Evolutionary conservation across 1,140 invertebrate species (phyloP), one percentile per base, ranked within the genome.

Genomic region (Colletes latitarsis): DNA sequence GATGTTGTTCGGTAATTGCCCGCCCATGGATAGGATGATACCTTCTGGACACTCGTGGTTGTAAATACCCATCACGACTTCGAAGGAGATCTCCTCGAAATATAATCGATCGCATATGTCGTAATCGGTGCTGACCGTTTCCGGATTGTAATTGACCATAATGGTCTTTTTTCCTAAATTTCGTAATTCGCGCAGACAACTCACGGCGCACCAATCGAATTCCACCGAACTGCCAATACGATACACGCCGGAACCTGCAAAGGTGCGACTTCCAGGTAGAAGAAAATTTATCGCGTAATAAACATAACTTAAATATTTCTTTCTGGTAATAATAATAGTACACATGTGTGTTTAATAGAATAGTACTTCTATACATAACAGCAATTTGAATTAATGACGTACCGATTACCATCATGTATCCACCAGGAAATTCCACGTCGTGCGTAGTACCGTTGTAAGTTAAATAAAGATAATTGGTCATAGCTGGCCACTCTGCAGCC

Each of bases 101-200:
- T 99, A 99, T 17, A 99, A 93, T 58, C 98, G 94, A 92, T 99
- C 98, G 90, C 98, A 99, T 97, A 99, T 99, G 88, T 99, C 99
- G 89, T 99, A 99, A 93, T 99, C 99, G 6, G 99, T 99, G 90
- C 98, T 99, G 0, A 99, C 99, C 1, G 99, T 99, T 94, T 99
- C 99, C 0, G 99, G 99, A 94, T 99, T 99, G 90, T 98, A 99
- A 92, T 99, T 99, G 0, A 99, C 96, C 98, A 99, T 99, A n/a
- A 99, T 98, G 0, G 99, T 99, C 86, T 97, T 97, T 70, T 95
- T 95, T 1, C 95, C 96, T 63, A 99, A 95, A 85, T 97, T 96
- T 85, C 97, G 95, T 17, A 99, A 92, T 92, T 99, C 98, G 74
- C 97, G 94, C 46, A 99, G 94, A 92, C 99, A 99, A 46, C 98